A percentile compares a stretch with the other conserved stretches of the same genome.
These are phyloP conservation scores for Cheirogaleus medius DNA, from an alignment of 2,113 vertebrate species.

Conservation along the genomic window DNA sequence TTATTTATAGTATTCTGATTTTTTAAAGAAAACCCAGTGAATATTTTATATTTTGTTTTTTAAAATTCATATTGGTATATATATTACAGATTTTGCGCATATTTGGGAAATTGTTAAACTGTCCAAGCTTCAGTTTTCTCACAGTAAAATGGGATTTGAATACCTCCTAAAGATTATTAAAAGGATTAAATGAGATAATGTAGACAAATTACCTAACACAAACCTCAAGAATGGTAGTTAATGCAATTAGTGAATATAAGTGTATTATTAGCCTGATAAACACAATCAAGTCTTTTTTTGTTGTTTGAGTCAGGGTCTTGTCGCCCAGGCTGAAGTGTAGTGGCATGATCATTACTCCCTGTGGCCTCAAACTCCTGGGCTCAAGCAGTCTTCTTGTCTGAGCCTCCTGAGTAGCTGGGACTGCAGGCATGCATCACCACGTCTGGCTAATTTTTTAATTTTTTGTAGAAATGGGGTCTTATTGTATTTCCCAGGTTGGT, in stretches of 20 bases:
- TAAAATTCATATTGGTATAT: not conserved
- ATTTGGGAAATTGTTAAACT: slow-evolving; percentile 10
- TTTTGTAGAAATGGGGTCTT: too few relatives aligned
- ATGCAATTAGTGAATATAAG: not conserved
- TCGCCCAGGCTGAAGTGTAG: too few relatives aligned
- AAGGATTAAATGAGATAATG: not conserved
- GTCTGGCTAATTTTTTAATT: too few relatives aligned
- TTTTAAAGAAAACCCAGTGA: not conserved
- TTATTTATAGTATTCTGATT: not conserved
- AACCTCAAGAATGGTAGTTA: not conserved
- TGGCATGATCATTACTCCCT: too few relatives aligned
- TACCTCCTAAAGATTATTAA: not conserved
- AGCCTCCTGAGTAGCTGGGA: too few relatives aligned
- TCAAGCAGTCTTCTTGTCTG: too few relatives aligned
- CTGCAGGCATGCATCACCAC: too few relatives aligned
- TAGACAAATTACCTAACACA: not conserved
- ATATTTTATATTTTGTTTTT: not conserved
- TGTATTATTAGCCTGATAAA: not conserved
- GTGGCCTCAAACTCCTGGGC: too few relatives aligned
- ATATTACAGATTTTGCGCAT: not conserved
- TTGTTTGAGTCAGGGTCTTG: too few relatives aligned
- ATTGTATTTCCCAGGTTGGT: too few relatives aligned
- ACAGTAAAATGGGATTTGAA: not conserved
- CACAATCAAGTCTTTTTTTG: not conserved
- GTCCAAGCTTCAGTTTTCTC: not conserved